Evolutionary conservation across 2,113 vertebrate species (phyloP).

Genomic region (Tragelaphus imberbis): DNA sequence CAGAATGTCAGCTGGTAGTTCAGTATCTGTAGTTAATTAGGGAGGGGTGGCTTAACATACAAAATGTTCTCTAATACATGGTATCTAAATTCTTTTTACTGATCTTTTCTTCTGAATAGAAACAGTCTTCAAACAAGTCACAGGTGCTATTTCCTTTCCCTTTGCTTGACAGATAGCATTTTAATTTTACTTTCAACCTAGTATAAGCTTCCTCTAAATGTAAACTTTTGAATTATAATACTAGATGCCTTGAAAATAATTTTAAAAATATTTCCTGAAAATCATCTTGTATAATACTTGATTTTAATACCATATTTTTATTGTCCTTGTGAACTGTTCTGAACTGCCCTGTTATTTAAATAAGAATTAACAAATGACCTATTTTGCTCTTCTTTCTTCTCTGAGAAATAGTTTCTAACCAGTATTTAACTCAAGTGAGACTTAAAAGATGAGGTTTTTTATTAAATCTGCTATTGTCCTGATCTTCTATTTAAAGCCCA

Average conservation of each 20-base stretch:
- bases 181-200: background rate
- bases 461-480: background rate
- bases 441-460: background rate
- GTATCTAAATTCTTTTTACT: background rate
- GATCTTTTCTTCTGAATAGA: background rate
- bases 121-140: background rate
- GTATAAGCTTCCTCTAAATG: conserved; percentile 1
- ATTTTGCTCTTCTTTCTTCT: background rate
- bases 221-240: background rate
- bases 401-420: conserved; percentile 3
- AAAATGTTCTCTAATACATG: background rate
- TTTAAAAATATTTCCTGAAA: background rate
- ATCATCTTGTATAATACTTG: background rate
- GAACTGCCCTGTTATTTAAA: background rate
- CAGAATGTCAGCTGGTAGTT: background rate
- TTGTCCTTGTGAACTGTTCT: background rate
- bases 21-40: background rate
- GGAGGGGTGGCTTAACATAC: background rate
- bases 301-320: background rate
- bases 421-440: background rate
- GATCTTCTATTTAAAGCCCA: background rate
- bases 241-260: background rate
- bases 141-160: background rate
- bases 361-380: background rate
- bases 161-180: background rate